Base-by-base conservation (phyloP, 2,888 invertebrate genomes). In the Halictus quadricinctus region DNA sequence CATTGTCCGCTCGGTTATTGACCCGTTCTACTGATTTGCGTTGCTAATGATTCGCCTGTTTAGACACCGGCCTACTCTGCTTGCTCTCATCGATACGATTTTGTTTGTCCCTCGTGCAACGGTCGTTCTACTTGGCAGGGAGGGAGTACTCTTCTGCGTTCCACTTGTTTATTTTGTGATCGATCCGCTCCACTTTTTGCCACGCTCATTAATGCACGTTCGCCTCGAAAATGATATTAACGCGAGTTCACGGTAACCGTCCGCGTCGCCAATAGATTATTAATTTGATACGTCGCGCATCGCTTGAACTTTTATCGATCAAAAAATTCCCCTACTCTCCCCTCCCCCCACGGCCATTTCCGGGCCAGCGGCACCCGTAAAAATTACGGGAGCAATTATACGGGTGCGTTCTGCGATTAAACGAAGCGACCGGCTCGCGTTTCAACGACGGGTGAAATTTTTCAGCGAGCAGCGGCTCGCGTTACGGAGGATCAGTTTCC, bases 401-500 rank as follows among this genome's bases (percentile, higher is more conserved):
- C n/a, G 50, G 64, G 46, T 29, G 43, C 36, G n/a, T 78, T 69
- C 58, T n/a, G 18, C 74, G 58, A 86, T 81, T 79, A 60, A 86
- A 87, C 87, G 86, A 66, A 21, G 48, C 73, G 73, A 5, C 50
- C 29, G 15, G 43, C 66, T 25, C 70, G 46, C 50, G n/a, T 46
- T 72, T 58, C 46, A 46, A n/a, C 15, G 79, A 29, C 41, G n/a
- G 41, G 46, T 70, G 72, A 83, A 87, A 88, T 85, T 90, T 87
- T 91, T 90, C 85, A 82, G 73, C 66, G 70, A 21, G 81, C 72
- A 12, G 8, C 76, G 76, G 21, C 43, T 81, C 80, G 70, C 64
- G 84, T 78, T 81, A 83, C 81, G 73, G 66, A 74, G 81, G 80
- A 85, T 85, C 89, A 83, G 86, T 90, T 91, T 91, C 89, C 88